Base-by-base conservation (phyloP, 2,888 invertebrate species). In the Microchrysa polita region DNA sequence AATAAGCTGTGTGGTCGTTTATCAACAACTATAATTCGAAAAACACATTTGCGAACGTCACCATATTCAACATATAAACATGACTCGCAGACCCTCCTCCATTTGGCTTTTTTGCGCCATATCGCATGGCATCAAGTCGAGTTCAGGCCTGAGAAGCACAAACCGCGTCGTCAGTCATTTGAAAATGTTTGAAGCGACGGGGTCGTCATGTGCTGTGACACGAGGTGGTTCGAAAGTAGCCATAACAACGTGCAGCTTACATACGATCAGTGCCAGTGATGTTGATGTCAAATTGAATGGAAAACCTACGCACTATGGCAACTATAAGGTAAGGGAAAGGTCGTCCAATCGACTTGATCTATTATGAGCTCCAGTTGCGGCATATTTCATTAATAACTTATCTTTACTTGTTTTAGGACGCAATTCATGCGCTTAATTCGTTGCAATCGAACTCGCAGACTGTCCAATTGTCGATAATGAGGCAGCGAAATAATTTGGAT, bases 391-490 rank as follows among this genome's bases (percentile, higher is more conserved):
- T 53, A 18, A 53, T 18, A 34, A 34, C 22, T 2, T 10, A 55
- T 65, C 72, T 78, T 81, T 1, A 22, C 9, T 44, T 48, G 1
- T 65, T 65, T 65, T 80, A 95, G 94, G 89, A 90, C 77, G 91
- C 93, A 40, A 87, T 95, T 1, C 84, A 86, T 72, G 87, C 89
- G 63, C 84, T 95, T 23, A 93, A 93, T 80, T 83, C 84, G 0
- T 84, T 95, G 9, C 94, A 94, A 82, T 90, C 91, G 48, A 94
- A 94, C 82, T 89, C 89, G 27, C 86, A 87, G 0, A 86, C 87
- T 76, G 85, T 91, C 77, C 87, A 87, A 76, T 87, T 87, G 77
- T 79, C 83, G 1, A 78, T 81, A 20, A 77, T 76, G 16, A 74
- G 76, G 73, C 78, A 77, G 74, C 63, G 76, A 14, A 86, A 82